These are phyloP conservation scores for Epirrhoe tristata DNA, from an alignment of 2,888 invertebrate species.

Conservation along the genomic window DNA sequence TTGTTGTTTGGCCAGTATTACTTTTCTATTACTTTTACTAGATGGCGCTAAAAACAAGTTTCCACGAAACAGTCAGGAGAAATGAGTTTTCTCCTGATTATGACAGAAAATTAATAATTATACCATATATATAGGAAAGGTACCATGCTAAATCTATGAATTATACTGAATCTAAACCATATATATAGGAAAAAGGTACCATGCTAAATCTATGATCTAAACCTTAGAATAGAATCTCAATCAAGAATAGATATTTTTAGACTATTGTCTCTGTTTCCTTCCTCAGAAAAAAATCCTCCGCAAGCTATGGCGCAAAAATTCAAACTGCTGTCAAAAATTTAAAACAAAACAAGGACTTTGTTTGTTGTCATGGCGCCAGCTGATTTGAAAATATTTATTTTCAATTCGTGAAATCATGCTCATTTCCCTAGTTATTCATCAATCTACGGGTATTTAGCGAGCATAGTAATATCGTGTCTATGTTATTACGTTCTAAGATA, in stretches of 20 bases:
- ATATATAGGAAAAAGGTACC: neutral
- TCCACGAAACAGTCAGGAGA: neutral
- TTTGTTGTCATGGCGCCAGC: constrained; percentile 23
- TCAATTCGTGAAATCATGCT: constrained; percentile 5
- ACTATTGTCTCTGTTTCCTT: too few relatives aligned
- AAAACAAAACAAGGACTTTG: neutral
- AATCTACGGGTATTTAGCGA: neutral
- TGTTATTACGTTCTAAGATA: neutral
- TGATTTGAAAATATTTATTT: neutral
- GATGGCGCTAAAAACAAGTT: neutral
- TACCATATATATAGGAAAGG: too few relatives aligned
- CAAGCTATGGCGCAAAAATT: constrained; percentile 21
- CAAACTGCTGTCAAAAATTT: constrained; percentile 19
- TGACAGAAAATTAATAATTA: too few relatives aligned
- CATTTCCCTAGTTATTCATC: constrained; percentile 16
- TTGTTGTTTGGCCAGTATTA: neutral
- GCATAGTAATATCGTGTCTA: neutral
- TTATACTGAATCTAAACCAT: too few relatives aligned
- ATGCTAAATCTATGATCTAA: too few relatives aligned
- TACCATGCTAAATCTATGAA: too few relatives aligned
- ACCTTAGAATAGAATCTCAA: too few relatives aligned
- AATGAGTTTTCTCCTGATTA: neutral
- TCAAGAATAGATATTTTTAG: too few relatives aligned
- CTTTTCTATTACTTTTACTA: neutral
- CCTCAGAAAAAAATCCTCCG: neutral